Conservation (phyloP, 2,888 invertebrate species). For the Folsomia manolachei region DNA sequence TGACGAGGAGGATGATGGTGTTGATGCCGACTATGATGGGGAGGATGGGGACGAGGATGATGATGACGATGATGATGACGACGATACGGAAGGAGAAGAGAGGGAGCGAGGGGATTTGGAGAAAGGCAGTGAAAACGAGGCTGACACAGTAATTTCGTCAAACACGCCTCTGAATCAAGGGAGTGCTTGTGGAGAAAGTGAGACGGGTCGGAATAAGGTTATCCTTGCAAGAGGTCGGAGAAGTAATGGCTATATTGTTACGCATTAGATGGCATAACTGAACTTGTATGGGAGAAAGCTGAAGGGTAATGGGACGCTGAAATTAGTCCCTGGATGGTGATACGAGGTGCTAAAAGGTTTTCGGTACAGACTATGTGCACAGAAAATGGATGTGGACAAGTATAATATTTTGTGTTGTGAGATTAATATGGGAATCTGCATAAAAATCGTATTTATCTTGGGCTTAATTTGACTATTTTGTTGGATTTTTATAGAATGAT, state of each 20-base stretch:
- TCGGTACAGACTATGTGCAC: neutral
- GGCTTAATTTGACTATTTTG: neutral
- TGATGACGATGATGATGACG: neutral
- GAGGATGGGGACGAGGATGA: conserved; percentile 6
- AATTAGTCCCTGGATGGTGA: neutral
- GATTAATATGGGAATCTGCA: neutral
- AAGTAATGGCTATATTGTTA: neutral
- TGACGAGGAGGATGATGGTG: conserved; percentile 23
- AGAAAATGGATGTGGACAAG: no score
- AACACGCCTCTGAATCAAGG: no score
- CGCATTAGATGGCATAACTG: neutral
- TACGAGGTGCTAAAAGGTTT: neutral
- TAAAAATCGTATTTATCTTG: neutral
- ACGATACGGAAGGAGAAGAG: neutral
- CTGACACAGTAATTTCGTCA: no score
- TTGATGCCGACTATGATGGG: conserved; percentile 13
- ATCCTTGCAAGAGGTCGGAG: neutral
- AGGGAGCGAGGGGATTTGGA: conserved; percentile 5
- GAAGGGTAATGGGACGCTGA: neutral
- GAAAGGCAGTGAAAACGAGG: neutral
- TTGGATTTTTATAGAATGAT: neutral
- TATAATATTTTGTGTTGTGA: no score
- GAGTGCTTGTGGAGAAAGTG: no score
- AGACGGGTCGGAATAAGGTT: no score
- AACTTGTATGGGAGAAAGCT: no score